phyloP scores from a whole-genome alignment of 2,888 invertebrate genomes.

The Aleiodes alternator region DNA sequence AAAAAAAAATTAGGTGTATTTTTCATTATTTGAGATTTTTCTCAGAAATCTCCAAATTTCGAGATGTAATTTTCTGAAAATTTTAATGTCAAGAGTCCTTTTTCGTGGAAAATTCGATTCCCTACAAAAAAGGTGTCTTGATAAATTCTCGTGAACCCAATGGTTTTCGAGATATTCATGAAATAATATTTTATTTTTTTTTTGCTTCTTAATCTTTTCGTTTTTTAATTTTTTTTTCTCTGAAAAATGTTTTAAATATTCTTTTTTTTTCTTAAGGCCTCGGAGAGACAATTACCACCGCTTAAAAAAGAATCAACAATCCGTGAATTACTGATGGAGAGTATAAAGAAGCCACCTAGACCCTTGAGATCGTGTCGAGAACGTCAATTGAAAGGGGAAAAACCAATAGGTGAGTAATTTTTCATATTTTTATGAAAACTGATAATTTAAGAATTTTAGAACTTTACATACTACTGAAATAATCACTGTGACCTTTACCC shows the following conservation, averaged over 20 bases:
- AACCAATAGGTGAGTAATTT: slow-evolving; percentile 21
- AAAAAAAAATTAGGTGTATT: too few species aligned
- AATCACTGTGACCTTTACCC: too few species aligned
- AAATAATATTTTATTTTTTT: too few species aligned
- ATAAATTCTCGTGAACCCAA: too few species aligned
- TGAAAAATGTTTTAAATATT: slow-evolving; percentile 25
- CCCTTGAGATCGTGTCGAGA: slow-evolving; percentile 74
- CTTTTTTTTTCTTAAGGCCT: slow-evolving; percentile 78
- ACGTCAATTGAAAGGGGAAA: slow-evolving; percentile 48
- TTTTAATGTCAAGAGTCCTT: too few species aligned
- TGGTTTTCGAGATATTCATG: not conserved
- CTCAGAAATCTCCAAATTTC: too few species aligned
- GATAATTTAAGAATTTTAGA: too few species aligned
- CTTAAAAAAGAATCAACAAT: slow-evolving; percentile 85
- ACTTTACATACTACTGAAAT: too few species aligned
- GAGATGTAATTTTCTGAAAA: too few species aligned
- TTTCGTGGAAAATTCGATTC: too few species aligned
- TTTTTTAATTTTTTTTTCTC: not conserved
- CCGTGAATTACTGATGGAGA: slow-evolving; percentile 90
- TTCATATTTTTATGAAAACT: not conserved
- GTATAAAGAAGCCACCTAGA: slow-evolving; percentile 85
- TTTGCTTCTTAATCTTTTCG: not conserved
- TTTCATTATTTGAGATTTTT: too few species aligned
- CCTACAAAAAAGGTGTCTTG: too few species aligned
- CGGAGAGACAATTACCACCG: slow-evolving; percentile 89